Conservation (phyloP, 2,113 vertebrate genomes). For the Conger conger region DNA sequence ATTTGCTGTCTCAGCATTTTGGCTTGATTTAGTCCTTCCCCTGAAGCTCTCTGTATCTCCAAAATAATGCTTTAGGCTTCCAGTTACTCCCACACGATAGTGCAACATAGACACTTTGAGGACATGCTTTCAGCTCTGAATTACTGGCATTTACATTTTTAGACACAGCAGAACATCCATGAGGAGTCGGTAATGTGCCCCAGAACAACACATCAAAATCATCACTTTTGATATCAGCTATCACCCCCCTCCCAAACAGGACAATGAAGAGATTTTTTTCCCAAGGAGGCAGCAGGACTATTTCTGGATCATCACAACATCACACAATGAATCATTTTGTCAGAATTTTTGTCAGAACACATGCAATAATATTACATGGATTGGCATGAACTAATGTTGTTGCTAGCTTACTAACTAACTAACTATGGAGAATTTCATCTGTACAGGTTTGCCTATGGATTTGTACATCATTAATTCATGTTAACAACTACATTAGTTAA, state of each 20-base stretch:
- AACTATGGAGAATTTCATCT: no score
- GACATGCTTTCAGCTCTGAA: background rate
- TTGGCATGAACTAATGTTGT: no score
- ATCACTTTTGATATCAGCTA: background rate
- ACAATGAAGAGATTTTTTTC: background rate
- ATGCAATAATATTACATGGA: no score
- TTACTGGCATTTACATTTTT: background rate
- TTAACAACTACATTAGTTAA: no score
- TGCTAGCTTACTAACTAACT: no score
- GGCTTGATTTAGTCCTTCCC: background rate
- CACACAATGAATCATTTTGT: conserved; percentile 51
- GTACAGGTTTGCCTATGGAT: no score
- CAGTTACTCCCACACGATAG: background rate
- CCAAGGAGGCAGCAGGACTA: background rate
- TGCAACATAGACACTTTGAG: background rate
- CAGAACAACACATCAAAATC: background rate
- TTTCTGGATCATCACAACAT: conserved; percentile 22
- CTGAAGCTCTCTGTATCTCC: background rate
- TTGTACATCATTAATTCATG: no score
- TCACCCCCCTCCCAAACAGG: background rate
- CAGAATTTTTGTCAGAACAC: conserved; percentile 61
- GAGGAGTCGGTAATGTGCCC: background rate
- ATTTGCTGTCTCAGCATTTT: background rate
- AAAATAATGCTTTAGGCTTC: background rate
- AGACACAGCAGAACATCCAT: background rate